Evolutionary conservation across 2,888 invertebrate genomes (phyloP), one percentile per base, ranked within the genome.

Genomic region (Junonia oenone): DNA sequence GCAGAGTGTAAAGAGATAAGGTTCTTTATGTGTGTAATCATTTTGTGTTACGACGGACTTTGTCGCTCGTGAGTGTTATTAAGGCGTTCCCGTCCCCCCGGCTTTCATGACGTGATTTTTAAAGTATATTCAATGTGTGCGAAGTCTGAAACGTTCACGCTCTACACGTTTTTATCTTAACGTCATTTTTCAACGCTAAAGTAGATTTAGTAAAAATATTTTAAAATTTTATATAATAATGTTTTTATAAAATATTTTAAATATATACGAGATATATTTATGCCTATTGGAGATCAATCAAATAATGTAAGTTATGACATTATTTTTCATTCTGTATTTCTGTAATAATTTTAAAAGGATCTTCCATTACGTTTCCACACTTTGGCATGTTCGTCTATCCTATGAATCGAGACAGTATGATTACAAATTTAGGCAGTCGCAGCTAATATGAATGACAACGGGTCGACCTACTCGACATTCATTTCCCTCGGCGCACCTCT

Each of bases 391-490:
- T 68, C 73, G 61, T 68, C 64, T 66, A 75, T 75, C 66, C 72
- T 76, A 73, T 81, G 80, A 79, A 83, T 85, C 79, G 84, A 77
- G 78, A 78, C 78, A 77, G 78, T 75, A 73, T 82, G 83, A 87
- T 90, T 89, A 89, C 84, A 77, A 87, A 90, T 89, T 90, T 89
- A 90, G 80, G 76, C 83, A 81, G 78, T 82, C 80, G 78, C 80
- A 80, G 87, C 88, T 90, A 89, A 90, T 89, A 89, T 90, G 89
- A 87, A 89, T 89, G 88, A 89, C 89, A 88, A 86, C 85, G 87
- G 82, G 77, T 76, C 80, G 78, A 81, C 81, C 85, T 83, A 87
- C 84, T 89, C 87, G 82, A 83, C 85, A 90, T 88, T 89, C 89
- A 90, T 90, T 90, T 90, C 89, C 89, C 89, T 68, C 63, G 89